A percentile compares a stretch with the other conserved stretches of the same genome.
Conservation (phyloP, 2,797 vertebrate genomes). For the Alauda arvensis region DNA sequence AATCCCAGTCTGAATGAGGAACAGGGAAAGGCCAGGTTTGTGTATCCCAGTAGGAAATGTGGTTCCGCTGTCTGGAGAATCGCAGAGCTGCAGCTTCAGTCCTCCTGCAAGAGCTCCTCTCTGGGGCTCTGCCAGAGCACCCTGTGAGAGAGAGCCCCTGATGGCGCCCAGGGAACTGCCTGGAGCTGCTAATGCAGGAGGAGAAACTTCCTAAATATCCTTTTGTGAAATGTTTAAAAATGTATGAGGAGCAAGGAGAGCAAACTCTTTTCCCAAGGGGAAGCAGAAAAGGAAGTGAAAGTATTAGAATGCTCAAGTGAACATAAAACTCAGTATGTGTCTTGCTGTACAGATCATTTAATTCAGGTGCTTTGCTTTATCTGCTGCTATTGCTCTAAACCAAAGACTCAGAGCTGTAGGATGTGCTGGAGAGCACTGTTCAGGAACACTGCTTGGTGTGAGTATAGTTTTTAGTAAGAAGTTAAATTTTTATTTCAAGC, state of each 20-base stretch:
- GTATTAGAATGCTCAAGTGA: neutral
- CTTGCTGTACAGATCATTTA: neutral
- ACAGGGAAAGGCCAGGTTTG: rapidly evolving
- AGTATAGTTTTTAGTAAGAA: neutral
- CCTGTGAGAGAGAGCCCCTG: neutral
- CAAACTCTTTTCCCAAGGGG: neutral
- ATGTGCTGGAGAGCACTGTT: neutral
- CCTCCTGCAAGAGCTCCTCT: neutral
- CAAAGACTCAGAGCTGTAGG: neutral
- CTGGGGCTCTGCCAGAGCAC: neutral
- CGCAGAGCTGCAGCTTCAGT: rapidly evolving
- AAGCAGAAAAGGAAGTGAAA: neutral
- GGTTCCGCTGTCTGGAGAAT: neutral
- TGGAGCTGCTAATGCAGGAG: neutral
- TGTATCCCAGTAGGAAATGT: neutral
- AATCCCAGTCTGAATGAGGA: neutral
- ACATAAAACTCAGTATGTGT: neutral
- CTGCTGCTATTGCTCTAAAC: neutral
- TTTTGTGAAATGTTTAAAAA: neutral
- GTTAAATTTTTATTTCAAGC: neutral
- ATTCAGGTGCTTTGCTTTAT: neutral
- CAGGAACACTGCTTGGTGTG: neutral
- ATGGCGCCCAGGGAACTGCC: neutral
- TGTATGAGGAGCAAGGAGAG: neutral
- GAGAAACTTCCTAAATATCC: neutral